Base-by-base conservation (phyloP, 2,888 invertebrate genomes). In the Catocala nupta region DNA sequence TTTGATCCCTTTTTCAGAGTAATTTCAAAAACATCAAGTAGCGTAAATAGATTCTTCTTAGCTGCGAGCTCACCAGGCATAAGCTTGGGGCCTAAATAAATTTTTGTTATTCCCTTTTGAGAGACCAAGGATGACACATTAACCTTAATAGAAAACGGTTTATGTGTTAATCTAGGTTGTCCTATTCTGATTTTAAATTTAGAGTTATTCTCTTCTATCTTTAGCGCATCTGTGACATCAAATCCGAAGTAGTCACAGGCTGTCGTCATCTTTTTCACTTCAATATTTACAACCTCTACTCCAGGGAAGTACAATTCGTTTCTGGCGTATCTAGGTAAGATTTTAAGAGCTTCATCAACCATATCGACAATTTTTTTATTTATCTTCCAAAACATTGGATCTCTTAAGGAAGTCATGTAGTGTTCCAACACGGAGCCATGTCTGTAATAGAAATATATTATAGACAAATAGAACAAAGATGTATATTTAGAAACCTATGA, bases 71-170 rank as follows among this genome's bases (percentile, higher is more conserved):
- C 94, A 59, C 95, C 94, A 45, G 95, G 95, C 80, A 96, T 95
- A 71, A 95, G 94, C 88, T 96, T 96, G 5, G 97, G 97, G 63
- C 96, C 97, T 44, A 97, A 83, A 91, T 95, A 97, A 49, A 96
- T 90, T 77, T 96, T 96, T 9, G 97, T 89, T 43, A 95, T 87
- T 11, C 95, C 96, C 81, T 95, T 95, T 69, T 93, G 93, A 3
- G 91, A 82, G 44, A 95, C 95, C 49, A 96, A 93, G 34, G 96
- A 95, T 13, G 95, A 92, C 45, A 97, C 92, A 54, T 95, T 94
- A 49, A 97, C 90, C 82, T 95, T 95, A 73, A 96, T 93, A 64
- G 93, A 93, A 91, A 97, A 97, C 7, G 96, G 96, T 75, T 97
- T 96, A 88, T 97, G 96, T 83, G 96, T 96, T 57, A 97, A 90